Base-by-base conservation (phyloP, 2,797 vertebrate species). In the Rhinogobio ventralis region DNA sequence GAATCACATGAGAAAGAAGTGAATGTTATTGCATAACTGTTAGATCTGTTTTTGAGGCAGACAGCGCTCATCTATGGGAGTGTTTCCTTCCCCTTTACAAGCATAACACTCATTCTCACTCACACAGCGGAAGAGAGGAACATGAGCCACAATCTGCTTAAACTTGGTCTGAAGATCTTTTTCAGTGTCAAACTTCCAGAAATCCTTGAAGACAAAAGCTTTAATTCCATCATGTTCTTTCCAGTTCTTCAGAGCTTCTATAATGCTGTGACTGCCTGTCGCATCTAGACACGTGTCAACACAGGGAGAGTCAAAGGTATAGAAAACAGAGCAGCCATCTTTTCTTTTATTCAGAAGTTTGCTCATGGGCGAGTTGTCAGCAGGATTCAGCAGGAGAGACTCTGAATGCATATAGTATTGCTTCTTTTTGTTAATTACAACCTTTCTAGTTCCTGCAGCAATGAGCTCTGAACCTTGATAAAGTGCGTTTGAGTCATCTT, bases 201-300 rank as follows among this genome's bases (percentile, higher is more conserved):
- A 15, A 25, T 53, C 0, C 23, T 20, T n/a, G 7, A 66, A 84
- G 46, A 36, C 53, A 25, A 84, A 77, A 7, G 46, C 73, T 84
- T 53, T 77, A 39, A 77, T 51, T 20, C 72, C 49, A 14, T 7
- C 7, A 4, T 77, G 73, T 7, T 25, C 20, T 30, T 36, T 46
- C 53, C 55, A 57, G 19, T 83, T n/a, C 45, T n/a, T 15, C 45
- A 74, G 25, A 30, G 57, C 68, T 1, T 39, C 4, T n/a, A 74
- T 14, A 45, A 51, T 45, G 8, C 4, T 19, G 11, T 53, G 81
- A 1, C 0, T 25, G 0, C 71, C 4, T 69, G 8, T 5, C 1
- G 7, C 28, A 85, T 82, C 0, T 17, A 81, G 77, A 78, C 86
- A 87, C 14, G 83, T 74, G 42, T 53, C 15, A 0, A 57, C 49